Evolutionary conservation across 2,797 vertebrate species (phyloP), one percentile per base, ranked within the genome.

Genomic region (Rhabdomys pumilio): DNA sequence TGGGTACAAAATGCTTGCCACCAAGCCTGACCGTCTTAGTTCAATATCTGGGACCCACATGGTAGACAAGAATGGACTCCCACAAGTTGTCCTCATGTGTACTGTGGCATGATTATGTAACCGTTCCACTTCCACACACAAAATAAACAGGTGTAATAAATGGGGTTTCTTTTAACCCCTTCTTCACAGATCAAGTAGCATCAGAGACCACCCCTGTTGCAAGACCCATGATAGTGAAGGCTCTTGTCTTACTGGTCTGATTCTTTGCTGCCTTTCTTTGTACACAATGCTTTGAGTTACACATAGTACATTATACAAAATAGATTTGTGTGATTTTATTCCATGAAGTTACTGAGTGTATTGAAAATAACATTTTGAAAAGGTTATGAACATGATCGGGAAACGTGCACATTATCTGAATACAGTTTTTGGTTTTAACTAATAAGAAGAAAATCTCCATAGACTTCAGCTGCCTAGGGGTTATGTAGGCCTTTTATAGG

Each of bases 241-340:
- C 6, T 17, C 4, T 86, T 75, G 80, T 83, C 88, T 93, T 89
- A 19, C 82, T 79, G 82, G n/a, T 41, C 80, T 91, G 92, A 57
- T 47, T 87, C 76, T 73, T 90, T 24, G 53, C 44, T 84, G 85
- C 41, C 44, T 67, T 29, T 92, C 19, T 95, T 86, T 34, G 41
- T 47, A 26, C 55, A 72, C 11, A 63, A 57, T 72, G 72, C 17
- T 72, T 9, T 17, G 59, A 84, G 73, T 72, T 47, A 89, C 53
- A 53, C 44, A 4, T 7, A 29, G 29, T 4, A 4, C 44, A 53
- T 65, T 22, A 73, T 6, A 72, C 41, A 77, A 59, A 38, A 65
- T 80, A 53, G 63, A 29, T 96, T 61, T 83, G 14, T 84, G 76
- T 57, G 50, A 76, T 93, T 91, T 93, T 79, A 82, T 61, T 75